Evolutionary conservation across 2,113 vertebrate genomes (phyloP).

Genomic region (Pteruthius melanotis): DNA sequence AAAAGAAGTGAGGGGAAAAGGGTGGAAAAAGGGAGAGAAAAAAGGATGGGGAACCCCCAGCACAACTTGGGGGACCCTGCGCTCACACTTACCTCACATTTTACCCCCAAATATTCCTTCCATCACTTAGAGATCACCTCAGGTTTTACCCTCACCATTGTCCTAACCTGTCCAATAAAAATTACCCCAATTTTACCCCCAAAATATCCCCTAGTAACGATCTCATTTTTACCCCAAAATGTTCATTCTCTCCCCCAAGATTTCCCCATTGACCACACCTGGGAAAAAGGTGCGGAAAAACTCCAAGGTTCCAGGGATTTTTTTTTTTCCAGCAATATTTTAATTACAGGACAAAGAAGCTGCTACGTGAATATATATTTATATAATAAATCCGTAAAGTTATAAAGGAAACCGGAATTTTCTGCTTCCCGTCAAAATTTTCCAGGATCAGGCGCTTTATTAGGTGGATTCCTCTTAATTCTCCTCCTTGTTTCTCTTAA

Average conservation of each 20-base stretch:
- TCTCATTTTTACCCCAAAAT: neutral
- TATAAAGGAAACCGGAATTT: neutral
- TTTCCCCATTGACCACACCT: accelerated
- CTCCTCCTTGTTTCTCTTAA: neutral
- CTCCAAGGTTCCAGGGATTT: neutral
- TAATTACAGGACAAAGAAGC: conserved; percentile 8
- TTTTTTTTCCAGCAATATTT: neutral
- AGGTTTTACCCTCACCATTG: neutral
- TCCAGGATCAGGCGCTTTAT: neutral
- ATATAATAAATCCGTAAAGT: neutral
- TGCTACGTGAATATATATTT: conserved; percentile 9
- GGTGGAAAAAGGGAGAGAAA: neutral
- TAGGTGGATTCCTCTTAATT: neutral
- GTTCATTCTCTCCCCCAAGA: too few relatives aligned
- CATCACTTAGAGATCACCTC: neutral
- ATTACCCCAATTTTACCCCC: neutral
- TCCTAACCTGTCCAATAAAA: too few relatives aligned
- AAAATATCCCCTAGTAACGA: neutral
- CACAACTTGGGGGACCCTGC: accelerated
- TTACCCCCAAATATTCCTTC: neutral
- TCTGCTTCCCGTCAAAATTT: neutral
- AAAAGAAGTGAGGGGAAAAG: neutral
- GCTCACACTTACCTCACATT: neutral
- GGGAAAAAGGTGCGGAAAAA: neutral
- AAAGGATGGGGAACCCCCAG: neutral